phyloP scores from a whole-genome alignment of 2,888 invertebrate species.

The Graphium colonna region DNA sequence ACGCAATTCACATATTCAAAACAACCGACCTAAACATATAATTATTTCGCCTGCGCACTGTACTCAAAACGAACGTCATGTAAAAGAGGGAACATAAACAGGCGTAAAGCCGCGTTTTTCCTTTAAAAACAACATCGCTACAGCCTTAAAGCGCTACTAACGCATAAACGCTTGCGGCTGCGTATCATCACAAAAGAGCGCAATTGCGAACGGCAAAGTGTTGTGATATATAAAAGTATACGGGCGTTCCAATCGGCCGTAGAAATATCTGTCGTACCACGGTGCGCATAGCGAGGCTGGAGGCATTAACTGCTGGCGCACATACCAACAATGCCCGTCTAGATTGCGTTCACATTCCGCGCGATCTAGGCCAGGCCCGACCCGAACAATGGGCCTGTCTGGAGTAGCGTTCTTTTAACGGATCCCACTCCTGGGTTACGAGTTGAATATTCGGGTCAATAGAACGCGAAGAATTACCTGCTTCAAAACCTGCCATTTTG shows the following conservation, averaged over 20 bases:
- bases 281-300: constrained; percentile 28
- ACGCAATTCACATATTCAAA: too few relatives aligned
- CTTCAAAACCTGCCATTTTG: too few relatives aligned
- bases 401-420: constrained; percentile 59
- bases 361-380: constrained; percentile 59
- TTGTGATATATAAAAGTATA: constrained; percentile 14
- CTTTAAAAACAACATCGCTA: not conserved
- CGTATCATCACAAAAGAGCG: constrained; percentile 14
- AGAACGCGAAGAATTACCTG: constrained; percentile 57
- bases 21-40: not conserved
- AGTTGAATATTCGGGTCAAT: constrained; percentile 64
- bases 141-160: constrained; percentile 7
- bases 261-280: constrained; percentile 25
- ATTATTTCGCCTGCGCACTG: not conserved
- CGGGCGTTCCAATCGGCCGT: constrained; percentile 27
- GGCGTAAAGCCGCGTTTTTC: not conserved
- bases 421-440: constrained; percentile 57
- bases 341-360: constrained; percentile 73
- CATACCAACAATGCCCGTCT: constrained; percentile 63
- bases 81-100: not conserved
- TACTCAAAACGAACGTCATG: not conserved
- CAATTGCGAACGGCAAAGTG: constrained; percentile 17
- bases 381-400: constrained; percentile 61
- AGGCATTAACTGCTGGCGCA: constrained; percentile 39
- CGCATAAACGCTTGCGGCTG: constrained; percentile 7